phyloP scores from a whole-genome alignment of 2,797 vertebrate genomes.

The Thamnophis elegans region DNA sequence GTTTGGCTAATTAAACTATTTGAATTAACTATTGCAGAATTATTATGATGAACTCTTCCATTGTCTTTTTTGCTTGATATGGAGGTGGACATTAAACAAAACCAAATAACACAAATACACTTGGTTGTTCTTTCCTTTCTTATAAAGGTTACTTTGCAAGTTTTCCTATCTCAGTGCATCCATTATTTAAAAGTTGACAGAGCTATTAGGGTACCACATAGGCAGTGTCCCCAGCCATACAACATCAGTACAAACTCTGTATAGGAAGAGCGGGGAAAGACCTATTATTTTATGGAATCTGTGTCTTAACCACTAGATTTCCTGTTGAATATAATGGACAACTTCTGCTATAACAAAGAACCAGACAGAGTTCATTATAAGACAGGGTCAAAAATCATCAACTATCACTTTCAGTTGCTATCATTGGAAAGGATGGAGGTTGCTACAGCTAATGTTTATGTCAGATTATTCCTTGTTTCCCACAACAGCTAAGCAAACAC shows the following conservation, averaged over 20 bases:
- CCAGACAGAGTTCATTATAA: background rate
- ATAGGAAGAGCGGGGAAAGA: background rate
- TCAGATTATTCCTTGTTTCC: background rate
- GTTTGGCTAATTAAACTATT: background rate
- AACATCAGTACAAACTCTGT: background rate
- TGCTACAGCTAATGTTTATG: background rate
- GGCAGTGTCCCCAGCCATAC: background rate
- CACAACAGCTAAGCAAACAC: background rate
- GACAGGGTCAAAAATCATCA: constrained; percentile 30
- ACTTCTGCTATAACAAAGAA: background rate
- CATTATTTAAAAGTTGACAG: background rate
- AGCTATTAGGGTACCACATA: background rate
- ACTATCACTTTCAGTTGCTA: constrained; percentile 55
- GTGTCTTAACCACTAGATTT: background rate
- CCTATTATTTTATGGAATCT: background rate
- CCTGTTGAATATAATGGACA: rapidly evolving
- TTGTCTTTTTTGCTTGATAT: background rate
- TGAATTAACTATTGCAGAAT: background rate
- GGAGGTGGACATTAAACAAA: background rate
- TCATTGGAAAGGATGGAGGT: background rate
- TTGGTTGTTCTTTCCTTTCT: background rate
- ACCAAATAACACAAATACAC: background rate
- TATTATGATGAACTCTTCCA: background rate
- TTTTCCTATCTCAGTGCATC: background rate
- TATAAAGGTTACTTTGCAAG: background rate